Conservation (phyloP, 2,888 invertebrate genomes). For the Brenthis daphne region DNA sequence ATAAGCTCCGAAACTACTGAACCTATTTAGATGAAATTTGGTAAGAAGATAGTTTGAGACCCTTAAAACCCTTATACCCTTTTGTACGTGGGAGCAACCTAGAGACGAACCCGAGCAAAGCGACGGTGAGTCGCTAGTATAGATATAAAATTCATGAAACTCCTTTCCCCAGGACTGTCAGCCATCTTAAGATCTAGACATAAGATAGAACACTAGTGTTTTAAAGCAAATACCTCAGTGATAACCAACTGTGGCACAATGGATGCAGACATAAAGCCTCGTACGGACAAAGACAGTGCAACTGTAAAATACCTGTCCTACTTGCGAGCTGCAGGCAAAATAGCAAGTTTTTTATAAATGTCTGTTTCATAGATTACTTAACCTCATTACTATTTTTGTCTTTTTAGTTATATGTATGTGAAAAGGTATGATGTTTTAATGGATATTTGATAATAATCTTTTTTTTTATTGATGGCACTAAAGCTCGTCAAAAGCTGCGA, state of each 20-base stretch:
- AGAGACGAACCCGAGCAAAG: no score
- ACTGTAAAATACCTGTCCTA: constrained; percentile 33
- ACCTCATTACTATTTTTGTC: background rate
- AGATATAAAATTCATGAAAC: background rate
- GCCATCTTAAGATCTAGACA: constrained; percentile 8
- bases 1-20: no score
- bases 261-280: constrained; percentile 32
- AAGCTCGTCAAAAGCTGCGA: no score
- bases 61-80: no score
- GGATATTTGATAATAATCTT: no score
- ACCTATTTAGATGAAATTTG: no score
- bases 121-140: no score
- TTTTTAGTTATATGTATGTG: no score
- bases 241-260: constrained; percentile 38
- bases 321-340: constrained; percentile 24
- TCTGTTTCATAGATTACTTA: background rate
- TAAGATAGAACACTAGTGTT: constrained; percentile 21
- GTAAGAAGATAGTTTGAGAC: no score
- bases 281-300: constrained; percentile 31
- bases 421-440: no score
- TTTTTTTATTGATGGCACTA: no score
- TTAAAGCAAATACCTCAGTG: constrained; percentile 33
- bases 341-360: constrained; percentile 14
- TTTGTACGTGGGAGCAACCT: no score
- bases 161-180: constrained; percentile 1